Base-by-base conservation (phyloP, 1,140 invertebrate genomes). In the Drosophila aff. region DNA sequence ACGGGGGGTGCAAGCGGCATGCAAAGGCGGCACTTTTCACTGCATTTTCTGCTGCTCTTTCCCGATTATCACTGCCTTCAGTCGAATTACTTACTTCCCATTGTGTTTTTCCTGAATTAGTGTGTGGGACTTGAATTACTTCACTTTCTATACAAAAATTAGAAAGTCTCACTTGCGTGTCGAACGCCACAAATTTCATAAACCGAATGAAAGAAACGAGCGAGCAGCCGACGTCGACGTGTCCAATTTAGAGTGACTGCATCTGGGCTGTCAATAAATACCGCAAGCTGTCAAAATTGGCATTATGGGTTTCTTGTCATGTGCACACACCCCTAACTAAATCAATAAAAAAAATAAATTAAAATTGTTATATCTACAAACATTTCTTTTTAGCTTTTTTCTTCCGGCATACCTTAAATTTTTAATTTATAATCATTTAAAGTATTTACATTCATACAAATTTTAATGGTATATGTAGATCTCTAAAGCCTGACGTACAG, bases 1-100 rank as follows among this genome's bases (percentile, higher is more conserved):
- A 73, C 28, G 53, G 50, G 49, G 31, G 73, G 53, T 66, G 75
- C 67, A 43, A 68, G 44, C 64, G 66, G 63, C 63, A 33, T 49
- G 38, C 23, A 58, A 38, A 52, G 64, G 59, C 61, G 66, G 63
- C 72, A 64, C 52, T 52, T 64, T 80, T 31, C 33, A 72, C 44
- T 16, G 21, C 62, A 41, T 31, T 13, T 13, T 49, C 50, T 44
- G 31, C 67, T 55, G 68, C 55, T 76, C 46, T 71, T 46, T 63
- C 36, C 36, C 21, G 44, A 50, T 28, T 26, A n/a, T 41, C n/a
- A 57, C 28, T 23, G 5, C 23, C 11, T 4, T 10, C 28, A 15
- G 38, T 4, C 36, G 68, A 7, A 58, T 46, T 92, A 93, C 92
- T 93, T 93, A 93, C 92, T 93, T 91, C 92, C 92, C 92, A 93